These are phyloP conservation scores for Drosophila hamatofila DNA, from an alignment of 2,888 invertebrate species.

Conservation along the genomic window DNA sequence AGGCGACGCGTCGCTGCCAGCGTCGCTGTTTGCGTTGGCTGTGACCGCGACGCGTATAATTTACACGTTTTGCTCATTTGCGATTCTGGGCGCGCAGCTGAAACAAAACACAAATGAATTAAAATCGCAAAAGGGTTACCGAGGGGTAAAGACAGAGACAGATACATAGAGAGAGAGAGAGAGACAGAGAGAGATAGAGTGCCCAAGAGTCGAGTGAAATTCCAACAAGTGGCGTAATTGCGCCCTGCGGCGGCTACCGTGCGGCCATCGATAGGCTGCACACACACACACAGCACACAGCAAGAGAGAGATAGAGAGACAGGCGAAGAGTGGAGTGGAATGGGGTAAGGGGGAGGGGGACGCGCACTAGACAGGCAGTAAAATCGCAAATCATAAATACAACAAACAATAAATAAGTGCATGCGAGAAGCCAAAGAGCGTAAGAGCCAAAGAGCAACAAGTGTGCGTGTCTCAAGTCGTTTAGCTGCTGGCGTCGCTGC, in stretches of 20 bases:
- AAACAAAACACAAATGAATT: conserved; percentile 76
- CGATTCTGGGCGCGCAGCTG: conserved; percentile 76
- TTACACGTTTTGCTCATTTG: conserved; percentile 83
- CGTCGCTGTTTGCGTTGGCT: conserved; percentile 68
- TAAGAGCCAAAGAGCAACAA: conserved; percentile 76
- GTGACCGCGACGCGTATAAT: conserved; percentile 81
- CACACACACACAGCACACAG: background rate
- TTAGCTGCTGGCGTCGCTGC: conserved; percentile 47
- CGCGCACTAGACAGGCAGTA: conserved; percentile 38
- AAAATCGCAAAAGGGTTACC: conserved; percentile 49
- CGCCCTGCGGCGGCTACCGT: conserved; percentile 81
- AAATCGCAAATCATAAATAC: conserved; percentile 82
- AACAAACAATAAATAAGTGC: conserved; percentile 81
- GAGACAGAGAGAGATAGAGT: conserved; percentile 7
- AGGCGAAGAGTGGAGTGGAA: background rate
- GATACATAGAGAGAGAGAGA: conserved; percentile 2
- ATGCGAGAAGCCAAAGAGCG: conserved; percentile 49
- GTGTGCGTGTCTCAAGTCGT: conserved; percentile 82
- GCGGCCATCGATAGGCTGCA: conserved; percentile 62
- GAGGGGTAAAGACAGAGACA: conserved; percentile 25
- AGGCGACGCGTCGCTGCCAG: conserved; percentile 21
- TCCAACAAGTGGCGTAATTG: conserved; percentile 83
- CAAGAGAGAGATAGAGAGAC: background rate
- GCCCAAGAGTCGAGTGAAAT: conserved; percentile 68
- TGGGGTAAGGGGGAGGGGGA: background rate